Evolutionary conservation across 2,888 invertebrate species (phyloP).

Genomic region (Clivina fossor): DNA sequence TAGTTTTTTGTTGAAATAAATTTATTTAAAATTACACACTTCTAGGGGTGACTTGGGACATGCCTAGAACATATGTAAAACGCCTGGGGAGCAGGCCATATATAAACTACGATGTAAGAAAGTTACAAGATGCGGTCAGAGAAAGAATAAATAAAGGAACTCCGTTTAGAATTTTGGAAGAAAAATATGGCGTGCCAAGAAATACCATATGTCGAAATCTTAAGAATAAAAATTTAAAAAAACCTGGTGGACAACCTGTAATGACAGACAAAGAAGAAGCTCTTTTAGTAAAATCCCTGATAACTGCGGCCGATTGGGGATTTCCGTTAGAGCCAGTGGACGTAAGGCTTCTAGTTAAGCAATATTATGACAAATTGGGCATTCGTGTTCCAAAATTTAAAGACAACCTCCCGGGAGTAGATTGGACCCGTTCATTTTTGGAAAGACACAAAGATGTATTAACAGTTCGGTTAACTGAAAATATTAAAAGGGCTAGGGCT

Average conservation of each 20-base stretch:
- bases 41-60: conserved; percentile 7
- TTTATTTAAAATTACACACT: conserved; percentile 6
- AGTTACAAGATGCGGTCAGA: conserved; percentile 8
- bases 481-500: conserved; percentile 22
- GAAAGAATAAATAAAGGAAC: conserved; percentile 4
- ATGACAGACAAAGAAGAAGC: conserved; percentile 11
- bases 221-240: conserved; percentile 12
- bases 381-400: conserved; percentile 20
- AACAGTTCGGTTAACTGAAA: conserved; percentile 5
- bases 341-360: conserved; percentile 2
- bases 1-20: too few species aligned
- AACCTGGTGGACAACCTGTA: conserved; percentile 8
- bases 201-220: background rate
- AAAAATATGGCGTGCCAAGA: conserved; percentile 10
- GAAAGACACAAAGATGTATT: conserved; percentile 30
- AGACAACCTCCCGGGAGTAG: conserved; percentile 28
- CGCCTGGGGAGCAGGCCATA: conserved; percentile 8
- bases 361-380: conserved; percentile 11
- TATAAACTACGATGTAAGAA: too few species aligned
- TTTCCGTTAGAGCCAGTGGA: background rate
- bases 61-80: conserved; percentile 3
- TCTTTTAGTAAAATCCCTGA: background rate
- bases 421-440: conserved; percentile 17
- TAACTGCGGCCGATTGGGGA: background rate
- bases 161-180: conserved; percentile 1